Conservation (phyloP, 2,888 invertebrate species). For the Cotesia congregata region DNA sequence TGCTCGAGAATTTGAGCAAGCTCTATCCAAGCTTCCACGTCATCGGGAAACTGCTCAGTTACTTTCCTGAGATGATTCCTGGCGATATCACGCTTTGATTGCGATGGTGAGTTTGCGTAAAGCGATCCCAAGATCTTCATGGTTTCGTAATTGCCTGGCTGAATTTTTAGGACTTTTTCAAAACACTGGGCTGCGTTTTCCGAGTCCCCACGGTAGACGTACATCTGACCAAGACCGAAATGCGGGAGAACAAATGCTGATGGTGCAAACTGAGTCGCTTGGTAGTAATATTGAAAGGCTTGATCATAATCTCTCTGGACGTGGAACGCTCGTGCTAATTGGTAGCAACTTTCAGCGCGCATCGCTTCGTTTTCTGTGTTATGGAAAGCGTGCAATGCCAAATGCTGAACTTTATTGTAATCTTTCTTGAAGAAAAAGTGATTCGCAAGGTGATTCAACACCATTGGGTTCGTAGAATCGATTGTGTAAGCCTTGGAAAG, state of each 20-base stretch:
- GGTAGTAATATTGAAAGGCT: constrained; percentile 99
- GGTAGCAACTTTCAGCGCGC: constrained; percentile 98
- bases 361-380: constrained; percentile 99
- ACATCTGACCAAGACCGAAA: constrained; percentile 99
- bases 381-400: constrained; percentile 97
- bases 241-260: constrained; percentile 95
- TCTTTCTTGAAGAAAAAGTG: constrained; percentile 99
- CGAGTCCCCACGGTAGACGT: constrained; percentile 95
- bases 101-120: constrained; percentile 91
- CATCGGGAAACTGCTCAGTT: constrained; percentile 97
- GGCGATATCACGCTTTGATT: constrained; percentile 92
- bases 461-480: constrained; percentile 98
- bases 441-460: constrained; percentile 97
- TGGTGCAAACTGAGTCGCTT: constrained; percentile 97
- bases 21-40: constrained; percentile 99
- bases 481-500: constrained; percentile 96
- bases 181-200: constrained; percentile 98
- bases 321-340: constrained; percentile 95
- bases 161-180: constrained; percentile 97
- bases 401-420: constrained; percentile 94
- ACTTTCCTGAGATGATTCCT: constrained; percentile 94
- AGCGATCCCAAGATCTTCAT: constrained; percentile 99
- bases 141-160: constrained; percentile 98
- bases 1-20: constrained; percentile 98
- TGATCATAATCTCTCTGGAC: constrained; percentile 96